Evolutionary conservation across 2,113 vertebrate species (phyloP).

Genomic region (Athene noctua): DNA sequence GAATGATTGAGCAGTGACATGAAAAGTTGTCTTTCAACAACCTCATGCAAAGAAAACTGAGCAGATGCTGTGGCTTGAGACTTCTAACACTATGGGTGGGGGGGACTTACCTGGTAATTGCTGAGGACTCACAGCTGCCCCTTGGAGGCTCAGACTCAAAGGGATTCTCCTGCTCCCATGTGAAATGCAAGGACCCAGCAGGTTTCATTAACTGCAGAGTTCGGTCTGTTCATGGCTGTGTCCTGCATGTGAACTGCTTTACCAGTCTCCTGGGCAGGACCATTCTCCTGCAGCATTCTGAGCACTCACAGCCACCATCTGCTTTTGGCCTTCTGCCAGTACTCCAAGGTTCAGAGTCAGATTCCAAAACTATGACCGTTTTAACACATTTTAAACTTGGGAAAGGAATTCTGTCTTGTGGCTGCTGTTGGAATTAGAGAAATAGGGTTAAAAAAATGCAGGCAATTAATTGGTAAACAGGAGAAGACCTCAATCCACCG

Average conservation of each 20-base stretch:
- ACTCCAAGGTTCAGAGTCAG: background rate
- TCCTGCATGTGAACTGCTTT: background rate
- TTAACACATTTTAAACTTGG: background rate
- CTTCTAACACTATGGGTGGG: background rate
- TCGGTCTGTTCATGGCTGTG: background rate
- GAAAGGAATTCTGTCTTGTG: background rate
- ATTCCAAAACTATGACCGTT: background rate
- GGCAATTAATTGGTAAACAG: background rate
- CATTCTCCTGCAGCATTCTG: background rate
- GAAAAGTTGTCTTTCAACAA: background rate
- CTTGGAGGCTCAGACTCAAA: background rate
- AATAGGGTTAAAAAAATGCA: background rate
- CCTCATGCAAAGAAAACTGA: background rate
- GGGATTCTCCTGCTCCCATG: background rate
- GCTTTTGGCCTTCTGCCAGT: background rate
- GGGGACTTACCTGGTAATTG: background rate
- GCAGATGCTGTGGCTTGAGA: background rate
- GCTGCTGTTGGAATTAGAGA: background rate
- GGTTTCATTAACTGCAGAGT: background rate
- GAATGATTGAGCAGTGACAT: fast-evolving
- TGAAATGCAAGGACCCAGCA: background rate
- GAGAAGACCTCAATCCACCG: background rate
- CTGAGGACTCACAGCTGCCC: background rate
- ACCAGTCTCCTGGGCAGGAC: background rate
- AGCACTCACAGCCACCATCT: background rate